phyloP scores from a whole-genome alignment of 2,113 vertebrate genomes.

The Pterocles orientalis region DNA sequence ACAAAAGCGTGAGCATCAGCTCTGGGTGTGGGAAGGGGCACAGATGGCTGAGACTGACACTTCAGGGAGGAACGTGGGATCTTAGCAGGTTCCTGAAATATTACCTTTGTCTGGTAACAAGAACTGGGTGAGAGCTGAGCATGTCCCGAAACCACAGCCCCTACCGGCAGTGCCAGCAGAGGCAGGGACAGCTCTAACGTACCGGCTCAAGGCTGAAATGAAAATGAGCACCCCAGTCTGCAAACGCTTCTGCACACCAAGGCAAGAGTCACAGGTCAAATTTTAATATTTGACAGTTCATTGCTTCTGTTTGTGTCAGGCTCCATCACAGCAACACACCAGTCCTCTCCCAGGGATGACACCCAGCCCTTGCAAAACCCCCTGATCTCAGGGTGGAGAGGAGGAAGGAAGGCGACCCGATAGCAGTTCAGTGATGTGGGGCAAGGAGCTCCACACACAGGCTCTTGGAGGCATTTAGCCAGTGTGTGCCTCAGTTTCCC shows the following conservation, averaged over 20 bases:
- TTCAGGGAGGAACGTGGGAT: neutral
- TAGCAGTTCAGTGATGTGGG: neutral
- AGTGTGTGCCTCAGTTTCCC: neutral
- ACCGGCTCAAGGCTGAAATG: neutral
- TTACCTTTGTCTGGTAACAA: neutral
- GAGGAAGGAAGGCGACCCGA: neutral
- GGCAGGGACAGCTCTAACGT: neutral
- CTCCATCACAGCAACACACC: neutral
- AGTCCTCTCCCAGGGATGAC: neutral
- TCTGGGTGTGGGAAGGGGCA: neutral
- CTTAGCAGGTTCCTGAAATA: neutral
- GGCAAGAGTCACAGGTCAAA: neutral
- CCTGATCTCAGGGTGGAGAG: neutral
- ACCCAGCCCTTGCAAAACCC: neutral
- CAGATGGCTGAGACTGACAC: slow-evolving; percentile 56
- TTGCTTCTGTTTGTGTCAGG: neutral
- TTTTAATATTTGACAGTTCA: neutral
- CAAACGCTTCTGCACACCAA: neutral
- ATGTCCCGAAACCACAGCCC: neutral
- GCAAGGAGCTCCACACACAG: neutral
- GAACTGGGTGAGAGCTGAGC: neutral
- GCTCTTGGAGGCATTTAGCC: neutral
- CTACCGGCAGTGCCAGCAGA: neutral
- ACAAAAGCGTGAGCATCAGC: neutral
- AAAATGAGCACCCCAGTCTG: neutral